Evolutionary conservation across 1,140 invertebrate genomes (phyloP), one percentile per base, ranked within the genome.

Genomic region (Caligus rogercresseyi): DNA sequence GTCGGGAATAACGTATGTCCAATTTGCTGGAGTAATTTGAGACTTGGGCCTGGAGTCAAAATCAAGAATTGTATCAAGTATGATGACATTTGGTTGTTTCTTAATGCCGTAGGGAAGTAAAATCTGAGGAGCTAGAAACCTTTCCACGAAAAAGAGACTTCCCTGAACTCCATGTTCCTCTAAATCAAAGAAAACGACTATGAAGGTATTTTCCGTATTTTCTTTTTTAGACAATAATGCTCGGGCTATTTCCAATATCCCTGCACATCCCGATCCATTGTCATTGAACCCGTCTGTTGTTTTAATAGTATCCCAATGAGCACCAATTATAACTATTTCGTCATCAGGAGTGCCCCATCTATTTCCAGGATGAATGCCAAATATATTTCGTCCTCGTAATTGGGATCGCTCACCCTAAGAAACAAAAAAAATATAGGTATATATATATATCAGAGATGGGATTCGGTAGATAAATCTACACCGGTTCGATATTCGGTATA

Each of bases 181-280:
- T 54, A 74, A 61, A 65, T 76, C 75, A 68, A 76, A 76, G 0
- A 72, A 70, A 0, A 75, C 75, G 63, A 76, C 75, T 19, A 76
- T 70, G 14, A 76, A 66, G 3, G 70, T 70, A 58, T 73, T 68
- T 1, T 58, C 51, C 15, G 25, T 26, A 25, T 25, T 66, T 64
- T 72, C 74, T 16, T 66, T 67, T 24, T 69, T 67, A 43, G 69
- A 67, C 4, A 72, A 56, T 15, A 76, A 65, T 2, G 69, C 65
- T 18, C 73, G 61, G 3, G 74, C 73, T 4, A 70, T 66, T 68
- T 76, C 75, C 21, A 76, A 64, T 66, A 76, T 69, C 1, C 70
- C 73, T 1, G 70, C 68, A 19, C 73, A 66, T 14, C 75, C 75
- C 4, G 73, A 74, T 1, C 74, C 75, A 67, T 76, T 75, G 64